Evolutionary conservation across 2,797 vertebrate genomes (phyloP).

Genomic region (Delichon dasypus): DNA sequence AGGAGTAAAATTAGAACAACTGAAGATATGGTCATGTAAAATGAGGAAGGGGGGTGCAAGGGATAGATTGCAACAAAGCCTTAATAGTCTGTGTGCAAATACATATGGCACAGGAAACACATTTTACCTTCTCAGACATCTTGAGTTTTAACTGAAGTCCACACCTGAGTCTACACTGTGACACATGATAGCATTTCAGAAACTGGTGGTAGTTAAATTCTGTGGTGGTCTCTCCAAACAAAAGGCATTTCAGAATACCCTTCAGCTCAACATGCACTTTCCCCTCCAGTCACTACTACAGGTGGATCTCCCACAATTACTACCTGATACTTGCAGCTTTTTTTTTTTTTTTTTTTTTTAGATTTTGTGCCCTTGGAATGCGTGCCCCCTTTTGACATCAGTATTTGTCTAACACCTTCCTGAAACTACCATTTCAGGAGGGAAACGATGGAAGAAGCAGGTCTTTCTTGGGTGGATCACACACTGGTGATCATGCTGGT

Average conservation of each 20-base stretch:
- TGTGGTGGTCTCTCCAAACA: not conserved
- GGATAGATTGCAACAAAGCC: not conserved
- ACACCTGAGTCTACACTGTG: rapidly evolving
- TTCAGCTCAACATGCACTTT: not conserved
- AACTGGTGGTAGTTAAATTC: not conserved
- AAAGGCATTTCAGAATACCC: not conserved
- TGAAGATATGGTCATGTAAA: not conserved
- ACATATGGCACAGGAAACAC: not conserved
- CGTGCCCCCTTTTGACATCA: not conserved
- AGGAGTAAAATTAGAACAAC: not conserved
- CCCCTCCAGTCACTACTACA: not conserved
- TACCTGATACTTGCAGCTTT: not conserved
- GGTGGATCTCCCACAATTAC: not conserved
- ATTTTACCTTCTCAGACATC: rapidly evolving
- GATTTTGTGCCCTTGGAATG: not conserved
- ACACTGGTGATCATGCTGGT: not conserved
- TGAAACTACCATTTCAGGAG: not conserved
- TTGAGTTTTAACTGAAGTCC: not conserved
- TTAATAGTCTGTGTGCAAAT: not conserved
- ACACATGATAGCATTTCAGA: not conserved
- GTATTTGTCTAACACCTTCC: not conserved
- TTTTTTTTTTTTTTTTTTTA: not conserved
- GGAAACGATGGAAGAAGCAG: not conserved
- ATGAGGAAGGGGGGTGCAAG: not conserved
- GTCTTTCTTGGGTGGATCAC: not conserved